Evolutionary conservation across 2,888 invertebrate genomes (phyloP).

Genomic region (Mythimna albipuncta): DNA sequence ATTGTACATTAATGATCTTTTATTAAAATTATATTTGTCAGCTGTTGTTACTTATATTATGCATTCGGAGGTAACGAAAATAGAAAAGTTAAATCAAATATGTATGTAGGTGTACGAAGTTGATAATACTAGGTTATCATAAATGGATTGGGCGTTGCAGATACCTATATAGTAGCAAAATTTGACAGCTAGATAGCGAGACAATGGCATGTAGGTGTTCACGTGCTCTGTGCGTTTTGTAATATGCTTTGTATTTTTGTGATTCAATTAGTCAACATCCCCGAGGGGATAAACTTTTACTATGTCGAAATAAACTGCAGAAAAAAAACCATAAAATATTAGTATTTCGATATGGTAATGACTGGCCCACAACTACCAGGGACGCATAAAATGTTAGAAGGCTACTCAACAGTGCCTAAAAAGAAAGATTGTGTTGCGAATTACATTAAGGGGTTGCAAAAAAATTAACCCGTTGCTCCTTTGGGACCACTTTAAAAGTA

Average conservation of each 20-base stretch:
- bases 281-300: neutral
- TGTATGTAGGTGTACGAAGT: no score
- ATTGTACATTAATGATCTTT: slow-evolving; percentile 1
- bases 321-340: neutral
- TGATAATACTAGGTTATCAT: slow-evolving; percentile 13
- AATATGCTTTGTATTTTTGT: slow-evolving; percentile 9
- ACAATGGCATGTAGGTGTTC: slow-evolving; percentile 50
- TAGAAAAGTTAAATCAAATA: neutral
- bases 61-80: neutral
- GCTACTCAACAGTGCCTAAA: neutral
- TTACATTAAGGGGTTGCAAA: neutral
- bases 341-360: neutral
- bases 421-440: neutral
- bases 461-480: no score
- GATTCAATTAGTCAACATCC: slow-evolving; percentile 4
- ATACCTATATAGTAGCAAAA: slow-evolving; percentile 20
- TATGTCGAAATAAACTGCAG: neutral
- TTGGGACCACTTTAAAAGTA: neutral
- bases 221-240: slow-evolving; percentile 1
- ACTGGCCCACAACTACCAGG: slow-evolving; percentile 4
- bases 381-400: slow-evolving; percentile 4
- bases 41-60: neutral
- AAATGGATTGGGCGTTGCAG: slow-evolving; percentile 28
- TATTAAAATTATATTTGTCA: slow-evolving; percentile 34
- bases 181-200: slow-evolving; percentile 25